Evolutionary conservation across 2,113 vertebrate species (phyloP), one percentile per base, ranked within the genome.

Genomic region (Hippocampus zosterae): DNA sequence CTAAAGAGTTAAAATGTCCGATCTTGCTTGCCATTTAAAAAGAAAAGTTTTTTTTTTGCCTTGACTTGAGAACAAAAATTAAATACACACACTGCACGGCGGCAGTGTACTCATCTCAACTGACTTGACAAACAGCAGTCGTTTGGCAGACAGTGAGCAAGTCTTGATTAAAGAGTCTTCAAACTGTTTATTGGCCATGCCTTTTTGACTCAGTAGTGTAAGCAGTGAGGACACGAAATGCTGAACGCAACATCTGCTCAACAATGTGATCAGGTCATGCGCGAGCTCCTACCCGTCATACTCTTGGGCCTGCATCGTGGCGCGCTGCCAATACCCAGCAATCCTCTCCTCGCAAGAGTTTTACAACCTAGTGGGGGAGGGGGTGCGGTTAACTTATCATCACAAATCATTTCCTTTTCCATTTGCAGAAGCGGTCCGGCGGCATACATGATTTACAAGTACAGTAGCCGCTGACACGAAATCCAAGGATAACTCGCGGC

Each of bases 321-420:
- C 59, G 78, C 69, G 41, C 37, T 65, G 81, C 48, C 79, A 65
- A 66, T 44, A 70, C 72, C 70, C 76, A 60, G 74, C 83, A 83
- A 77, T 80, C 71, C 71, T 74, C 76, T 55, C 44, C 77, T 55
- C 48, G 18, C 42, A 60, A 63, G 75, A 78, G 72, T 85, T 83
- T 65, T 84, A 80, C 67, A 82, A 68, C 65, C 71, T 67, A 71
- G 57, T 62, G 59, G 52, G 29, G 29, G 3, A 0, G 5, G 29
- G 29, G 3, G 29, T 0, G 29, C 2, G 29, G 82, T 84, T 84
- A 85, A 80, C 76, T 79, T 86, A 77, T 88, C 81, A 61, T 46
- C 84, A 84, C 87, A 86, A 88, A 89, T 88, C 87, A 88, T 81
- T 80, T 74, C 68, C 68, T 75, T 88, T 88, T 89, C 88, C 84